Evolutionary conservation across 2,888 invertebrate species (phyloP).

Genomic region (Sialis fuliginosa): DNA sequence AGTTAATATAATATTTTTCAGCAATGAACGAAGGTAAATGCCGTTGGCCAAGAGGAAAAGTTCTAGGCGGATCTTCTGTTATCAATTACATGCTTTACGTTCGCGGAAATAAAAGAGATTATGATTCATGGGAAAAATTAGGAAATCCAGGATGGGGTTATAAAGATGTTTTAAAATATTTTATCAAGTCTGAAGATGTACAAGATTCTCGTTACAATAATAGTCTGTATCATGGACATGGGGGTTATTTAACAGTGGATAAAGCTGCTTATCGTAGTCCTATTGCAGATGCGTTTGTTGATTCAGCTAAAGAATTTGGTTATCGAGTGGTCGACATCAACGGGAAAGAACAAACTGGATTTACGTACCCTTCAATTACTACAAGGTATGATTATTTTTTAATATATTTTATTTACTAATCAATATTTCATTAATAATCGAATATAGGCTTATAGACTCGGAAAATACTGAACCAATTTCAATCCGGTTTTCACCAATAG

Average conservation of each 20-base stretch:
- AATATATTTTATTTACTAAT: too few relatives aligned
- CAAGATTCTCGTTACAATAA: constrained; percentile 39
- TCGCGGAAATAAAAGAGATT: constrained; percentile 67
- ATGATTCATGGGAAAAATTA: constrained; percentile 63
- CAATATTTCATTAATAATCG: too few relatives aligned
- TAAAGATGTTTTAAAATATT: constrained; percentile 53
- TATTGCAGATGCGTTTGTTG: constrained; percentile 46
- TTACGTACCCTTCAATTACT: constrained; percentile 59
- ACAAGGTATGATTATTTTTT: constrained; percentile 58
- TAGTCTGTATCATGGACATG: constrained; percentile 46
- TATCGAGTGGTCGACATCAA: constrained; percentile 57
- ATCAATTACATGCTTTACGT: constrained; percentile 83
- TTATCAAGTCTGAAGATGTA: constrained; percentile 65
- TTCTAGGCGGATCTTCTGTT: constrained; percentile 63
- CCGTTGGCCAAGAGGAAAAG: constrained; percentile 65
- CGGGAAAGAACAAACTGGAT: constrained; percentile 62
- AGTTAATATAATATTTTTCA: constrained; percentile 52
- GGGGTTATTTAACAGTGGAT: constrained; percentile 59
- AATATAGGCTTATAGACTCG: too few relatives aligned
- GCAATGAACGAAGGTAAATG: constrained; percentile 45
- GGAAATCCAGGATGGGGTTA: constrained; percentile 71
- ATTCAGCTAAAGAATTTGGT: constrained; percentile 50
- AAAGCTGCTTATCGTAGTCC: constrained; percentile 51
- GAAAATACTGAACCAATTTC: too few relatives aligned
- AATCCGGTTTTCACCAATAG: too few relatives aligned